Evolutionary conservation across 2,113 vertebrate species (phyloP).

Genomic region (Lasiurus cinereus): DNA sequence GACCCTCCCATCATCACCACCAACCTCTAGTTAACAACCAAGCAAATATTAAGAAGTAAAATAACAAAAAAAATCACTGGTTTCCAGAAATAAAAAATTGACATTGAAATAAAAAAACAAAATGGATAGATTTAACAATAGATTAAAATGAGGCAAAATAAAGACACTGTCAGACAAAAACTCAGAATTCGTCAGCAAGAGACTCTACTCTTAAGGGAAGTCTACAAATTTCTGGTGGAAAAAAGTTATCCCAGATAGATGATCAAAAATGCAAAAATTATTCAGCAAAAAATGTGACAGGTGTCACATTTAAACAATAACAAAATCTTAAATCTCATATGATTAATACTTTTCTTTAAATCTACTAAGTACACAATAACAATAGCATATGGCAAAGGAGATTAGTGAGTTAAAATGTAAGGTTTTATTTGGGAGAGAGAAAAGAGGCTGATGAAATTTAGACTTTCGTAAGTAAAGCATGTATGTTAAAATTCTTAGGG

Average conservation of each 20-base stretch:
- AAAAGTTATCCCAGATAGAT: neutral
- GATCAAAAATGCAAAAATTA: neutral
- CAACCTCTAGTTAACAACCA: neutral
- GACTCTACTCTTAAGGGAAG: neutral
- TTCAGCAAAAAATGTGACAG: neutral
- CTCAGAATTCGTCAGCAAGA: neutral
- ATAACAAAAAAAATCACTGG: no score
- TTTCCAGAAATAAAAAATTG: conserved; percentile 14
- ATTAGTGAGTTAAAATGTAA: neutral
- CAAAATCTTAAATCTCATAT: neutral
- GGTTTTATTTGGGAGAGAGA: neutral
- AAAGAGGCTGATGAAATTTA: conserved; percentile 20
- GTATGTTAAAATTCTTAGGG: neutral
- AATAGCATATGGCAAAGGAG: neutral
- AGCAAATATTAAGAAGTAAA: neutral
- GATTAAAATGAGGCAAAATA: conserved; percentile 2
- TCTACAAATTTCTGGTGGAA: neutral
- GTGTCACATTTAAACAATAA: neutral
- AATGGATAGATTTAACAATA: neutral
- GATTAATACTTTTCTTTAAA: neutral
- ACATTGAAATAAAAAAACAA: neutral
- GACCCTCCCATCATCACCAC: no score
- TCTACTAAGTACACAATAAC: neutral
- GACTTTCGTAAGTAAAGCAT: neutral
- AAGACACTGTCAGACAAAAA: conserved; percentile 16